Conservation (phyloP, 2,888 invertebrate genomes). For the Agrochola lychnidis region DNA sequence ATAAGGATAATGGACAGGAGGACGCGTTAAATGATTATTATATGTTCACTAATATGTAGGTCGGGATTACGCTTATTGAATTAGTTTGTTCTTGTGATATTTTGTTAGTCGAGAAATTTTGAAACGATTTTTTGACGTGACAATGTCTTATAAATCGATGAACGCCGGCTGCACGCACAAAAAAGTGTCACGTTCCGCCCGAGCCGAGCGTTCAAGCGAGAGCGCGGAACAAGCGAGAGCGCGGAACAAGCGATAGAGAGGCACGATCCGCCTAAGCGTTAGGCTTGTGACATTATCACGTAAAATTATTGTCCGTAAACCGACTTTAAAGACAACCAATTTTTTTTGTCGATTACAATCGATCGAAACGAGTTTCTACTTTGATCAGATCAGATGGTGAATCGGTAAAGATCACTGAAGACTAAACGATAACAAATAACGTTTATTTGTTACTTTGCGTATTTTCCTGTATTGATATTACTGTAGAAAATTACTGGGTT, state of each 20-base stretch:
- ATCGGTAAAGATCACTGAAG: not conserved
- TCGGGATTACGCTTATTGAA: conserved; percentile 55
- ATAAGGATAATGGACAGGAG: conserved; percentile 79
- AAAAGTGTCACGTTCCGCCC: too few species aligned
- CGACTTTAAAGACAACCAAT: too few species aligned
- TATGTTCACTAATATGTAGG: conserved; percentile 78
- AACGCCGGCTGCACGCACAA: too few species aligned
- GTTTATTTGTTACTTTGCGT: not conserved
- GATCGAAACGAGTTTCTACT: not conserved
- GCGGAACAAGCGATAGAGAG: too few species aligned
- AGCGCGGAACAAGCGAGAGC: too few species aligned
- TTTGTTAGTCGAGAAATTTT: conserved; percentile 28
- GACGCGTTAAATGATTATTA: conserved; percentile 84
- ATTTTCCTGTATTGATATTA: not conserved
- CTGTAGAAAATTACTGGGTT: not conserved
- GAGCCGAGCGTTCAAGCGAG: too few species aligned
- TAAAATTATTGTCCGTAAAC: too few species aligned
- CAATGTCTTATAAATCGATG: too few species aligned
- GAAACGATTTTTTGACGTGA: not conserved
- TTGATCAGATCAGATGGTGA: not conserved
- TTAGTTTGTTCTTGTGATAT: conserved; percentile 53
- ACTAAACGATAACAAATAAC: not conserved
- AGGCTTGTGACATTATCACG: too few species aligned
- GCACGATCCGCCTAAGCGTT: too few species aligned
- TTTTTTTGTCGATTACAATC: not conserved